Base-by-base conservation (phyloP, 2,888 invertebrate genomes). In the Gymnoscelis rufifasciata region DNA sequence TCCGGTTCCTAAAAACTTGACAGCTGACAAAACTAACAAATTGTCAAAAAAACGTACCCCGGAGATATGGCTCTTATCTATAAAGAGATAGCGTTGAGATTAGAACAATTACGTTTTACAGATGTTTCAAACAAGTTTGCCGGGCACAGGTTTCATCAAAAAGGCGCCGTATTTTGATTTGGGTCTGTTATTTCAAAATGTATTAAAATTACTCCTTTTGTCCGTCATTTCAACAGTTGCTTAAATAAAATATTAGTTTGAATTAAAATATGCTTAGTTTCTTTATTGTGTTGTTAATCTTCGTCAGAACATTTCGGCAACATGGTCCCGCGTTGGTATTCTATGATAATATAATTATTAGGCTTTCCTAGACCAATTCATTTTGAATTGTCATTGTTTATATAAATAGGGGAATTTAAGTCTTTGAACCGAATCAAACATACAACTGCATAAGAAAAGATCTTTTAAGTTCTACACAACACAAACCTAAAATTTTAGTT, bases 1-100 rank as follows among this genome's bases (percentile, higher is more conserved):
- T 80, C 80, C 79, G 79, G 74, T 75, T 73, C 69, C 72, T 74
- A 70, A 74, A 68, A 72, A 71, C 66, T 62, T 67, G 70, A 77
- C 74, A 60, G 70, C 64, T 52, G 54, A 68, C 64, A 39, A 64
- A 60, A 56, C 59, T 61, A 56, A 56, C 51, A 43, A 50, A 45
- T 23, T 45, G 10, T 38, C 30, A 14, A 39, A 37, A 11, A 0
- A 7, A 5, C 33, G 23, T 27, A 15, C 1, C 14, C 15, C 12
- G 19, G 6, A 41, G 11, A 11, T 15, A 33, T 33, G 36, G 31
- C 28, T 54, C 47, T 46, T 66, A 64, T 52, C 13, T 0, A 0
- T 0, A 29, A n/a, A 7, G 0, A 0, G 1, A 27, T 54, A 59
- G 47, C 52, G 51, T 44, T 48, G 41, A 42, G 26, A 47, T 42